Conservation (phyloP, 1,140 invertebrate species). For the Thaumetopoea pityocampa region DNA sequence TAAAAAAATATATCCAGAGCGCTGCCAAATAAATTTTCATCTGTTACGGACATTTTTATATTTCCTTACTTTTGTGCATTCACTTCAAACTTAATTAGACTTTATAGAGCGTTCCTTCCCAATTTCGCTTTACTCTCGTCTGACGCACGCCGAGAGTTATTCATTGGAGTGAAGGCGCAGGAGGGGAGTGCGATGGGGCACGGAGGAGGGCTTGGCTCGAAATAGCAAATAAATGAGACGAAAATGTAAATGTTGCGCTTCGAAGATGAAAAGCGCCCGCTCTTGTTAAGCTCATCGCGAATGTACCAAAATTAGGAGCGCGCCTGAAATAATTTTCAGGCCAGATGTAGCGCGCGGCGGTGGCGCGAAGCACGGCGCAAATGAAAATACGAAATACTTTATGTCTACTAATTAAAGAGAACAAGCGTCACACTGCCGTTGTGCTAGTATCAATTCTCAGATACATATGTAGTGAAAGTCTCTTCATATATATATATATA, state of each 20-base stretch:
- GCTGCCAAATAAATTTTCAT: slow-evolving; percentile 40
- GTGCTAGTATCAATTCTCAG: slow-evolving; percentile 10
- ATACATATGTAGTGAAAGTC: slow-evolving; percentile 1
- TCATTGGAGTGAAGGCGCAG: slow-evolving; percentile 53
- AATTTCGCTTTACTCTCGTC: slow-evolving; percentile 70
- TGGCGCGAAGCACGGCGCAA: slow-evolving; percentile 23
- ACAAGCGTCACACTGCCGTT: slow-evolving; percentile 1
- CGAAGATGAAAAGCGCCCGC: slow-evolving; percentile 71
- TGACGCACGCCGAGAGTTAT: slow-evolving; percentile 68
- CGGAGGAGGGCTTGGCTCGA: slow-evolving; percentile 49
- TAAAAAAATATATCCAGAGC: slow-evolving; percentile 14
- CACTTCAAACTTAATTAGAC: slow-evolving; percentile 73
- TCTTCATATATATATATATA: not conserved
- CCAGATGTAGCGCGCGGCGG: slow-evolving; percentile 48
- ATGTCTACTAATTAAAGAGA: slow-evolving; percentile 14
- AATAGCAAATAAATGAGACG: slow-evolving; percentile 76
- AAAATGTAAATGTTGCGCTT: slow-evolving; percentile 75
- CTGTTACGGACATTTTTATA: slow-evolving; percentile 54
- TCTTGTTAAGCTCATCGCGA: slow-evolving; percentile 72
- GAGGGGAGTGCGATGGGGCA: slow-evolving; percentile 32
- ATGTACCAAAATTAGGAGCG: slow-evolving; percentile 71
- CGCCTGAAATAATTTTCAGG: slow-evolving; percentile 67
- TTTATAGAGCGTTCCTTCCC: slow-evolving; percentile 74
- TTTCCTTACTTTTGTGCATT: slow-evolving; percentile 69
- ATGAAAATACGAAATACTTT: slow-evolving; percentile 22